These are phyloP conservation scores for Bradypus variegatus DNA, from an alignment of 2,797 vertebrate species.

Conservation along the genomic window DNA sequence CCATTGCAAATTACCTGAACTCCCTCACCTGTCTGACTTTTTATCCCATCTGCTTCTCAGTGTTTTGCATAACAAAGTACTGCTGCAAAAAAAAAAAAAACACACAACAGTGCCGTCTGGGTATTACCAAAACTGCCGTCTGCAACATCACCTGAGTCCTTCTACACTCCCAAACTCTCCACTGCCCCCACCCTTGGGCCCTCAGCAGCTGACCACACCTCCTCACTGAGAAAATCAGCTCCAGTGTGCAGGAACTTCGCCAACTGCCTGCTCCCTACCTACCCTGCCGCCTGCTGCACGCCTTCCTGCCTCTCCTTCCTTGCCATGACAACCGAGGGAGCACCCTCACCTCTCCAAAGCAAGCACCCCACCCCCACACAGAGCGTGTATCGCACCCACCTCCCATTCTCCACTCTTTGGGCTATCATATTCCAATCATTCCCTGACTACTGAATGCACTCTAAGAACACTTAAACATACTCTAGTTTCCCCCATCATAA, in stretches of 20 bases:
- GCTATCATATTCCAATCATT: background rate
- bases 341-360: background rate
- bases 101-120: background rate
- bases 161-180: background rate
- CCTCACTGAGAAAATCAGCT: background rate
- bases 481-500: background rate
- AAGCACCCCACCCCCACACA: background rate
- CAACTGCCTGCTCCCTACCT: background rate
- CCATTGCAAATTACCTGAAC: background rate
- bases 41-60: background rate
- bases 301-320: background rate
- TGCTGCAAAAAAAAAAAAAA: background rate
- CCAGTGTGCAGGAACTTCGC: too few species aligned
- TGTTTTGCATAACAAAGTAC: background rate
- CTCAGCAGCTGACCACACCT: background rate
- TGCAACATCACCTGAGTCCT: background rate
- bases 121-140: background rate
- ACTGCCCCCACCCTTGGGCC: background rate
- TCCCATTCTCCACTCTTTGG: background rate
- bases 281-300: fast-evolving
- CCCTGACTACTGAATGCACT: background rate
- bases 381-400: too few species aligned
- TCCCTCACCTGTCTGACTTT: background rate
- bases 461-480: background rate
- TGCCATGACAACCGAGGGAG: background rate